A percentile compares a stretch with the other conserved stretches of the same genome.
Conservation (phyloP, 2,113 vertebrate species). For the Spilogale gracilis region DNA sequence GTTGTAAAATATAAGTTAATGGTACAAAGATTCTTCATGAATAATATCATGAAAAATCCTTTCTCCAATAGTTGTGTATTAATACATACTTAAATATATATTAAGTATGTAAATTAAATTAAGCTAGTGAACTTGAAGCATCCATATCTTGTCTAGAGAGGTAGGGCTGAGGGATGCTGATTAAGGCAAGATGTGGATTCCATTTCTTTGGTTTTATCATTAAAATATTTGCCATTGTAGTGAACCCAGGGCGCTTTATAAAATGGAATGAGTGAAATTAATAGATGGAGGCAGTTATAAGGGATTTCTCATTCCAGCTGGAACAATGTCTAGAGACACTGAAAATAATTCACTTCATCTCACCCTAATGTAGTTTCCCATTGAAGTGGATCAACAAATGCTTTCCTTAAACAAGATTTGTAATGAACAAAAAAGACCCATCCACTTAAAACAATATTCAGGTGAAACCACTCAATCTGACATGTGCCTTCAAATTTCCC, state of each 20-base stretch:
- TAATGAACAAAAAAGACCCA: background rate
- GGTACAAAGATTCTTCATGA: background rate
- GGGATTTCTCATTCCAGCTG: background rate
- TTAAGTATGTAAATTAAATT: background rate
- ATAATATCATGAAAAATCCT: conserved; percentile 25
- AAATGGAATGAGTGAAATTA: background rate
- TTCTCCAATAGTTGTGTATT: background rate
- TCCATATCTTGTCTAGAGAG: background rate
- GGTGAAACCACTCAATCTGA: background rate
- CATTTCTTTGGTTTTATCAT: background rate
- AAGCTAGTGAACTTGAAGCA: background rate
- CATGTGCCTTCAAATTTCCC: background rate
- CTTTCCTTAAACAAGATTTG: conserved; percentile 18
- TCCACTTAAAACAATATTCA: background rate
- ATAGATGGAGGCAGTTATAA: background rate
- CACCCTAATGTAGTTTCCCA: background rate
- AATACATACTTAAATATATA: background rate
- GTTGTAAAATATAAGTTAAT: conserved; percentile 31
- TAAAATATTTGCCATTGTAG: background rate
- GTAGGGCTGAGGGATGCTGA: background rate
- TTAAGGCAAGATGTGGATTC: background rate
- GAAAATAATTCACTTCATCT: background rate
- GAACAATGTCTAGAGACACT: background rate
- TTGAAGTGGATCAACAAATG: background rate
- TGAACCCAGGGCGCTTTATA: background rate